Conservation (phyloP, 23 tunicate genomes). For the Halocynthia roretzi region DNA sequence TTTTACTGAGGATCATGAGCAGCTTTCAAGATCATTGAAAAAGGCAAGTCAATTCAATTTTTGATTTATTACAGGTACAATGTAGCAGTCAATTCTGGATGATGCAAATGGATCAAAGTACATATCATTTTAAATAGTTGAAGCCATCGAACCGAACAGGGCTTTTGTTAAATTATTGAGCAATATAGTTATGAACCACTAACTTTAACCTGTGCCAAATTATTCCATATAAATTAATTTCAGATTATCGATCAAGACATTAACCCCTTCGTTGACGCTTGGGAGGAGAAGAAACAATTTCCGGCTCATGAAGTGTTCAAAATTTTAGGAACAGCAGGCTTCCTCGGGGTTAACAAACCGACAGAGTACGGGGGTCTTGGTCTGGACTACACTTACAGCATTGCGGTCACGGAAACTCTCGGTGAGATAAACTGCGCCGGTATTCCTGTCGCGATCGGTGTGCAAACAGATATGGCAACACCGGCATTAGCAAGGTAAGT, state of each 20-base stretch:
- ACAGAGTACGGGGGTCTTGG: constrained; percentile 96
- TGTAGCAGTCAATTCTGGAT: too few species aligned
- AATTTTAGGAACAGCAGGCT: constrained; percentile 79
- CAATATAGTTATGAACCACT: too few species aligned
- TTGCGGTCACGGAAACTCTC: constrained; percentile 87
- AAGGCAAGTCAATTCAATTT: constrained; percentile 18
- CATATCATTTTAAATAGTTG: too few species aligned
- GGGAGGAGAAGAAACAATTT: constrained; percentile 72
- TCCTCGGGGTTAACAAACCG: constrained; percentile 88
- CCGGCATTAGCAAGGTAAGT: constrained; percentile 85
- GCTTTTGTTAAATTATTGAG: background rate
- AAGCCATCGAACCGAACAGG: too few species aligned
- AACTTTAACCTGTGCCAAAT: too few species aligned
- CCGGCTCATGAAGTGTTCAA: constrained; percentile 94
- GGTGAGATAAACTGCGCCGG: constrained; percentile 82
- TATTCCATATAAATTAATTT: background rate
- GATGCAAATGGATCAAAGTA: too few species aligned
- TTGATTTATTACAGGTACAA: too few species aligned
- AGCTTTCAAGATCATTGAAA: constrained; percentile 51
- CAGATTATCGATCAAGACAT: constrained; percentile 91
- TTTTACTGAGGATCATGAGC: constrained; percentile 80
- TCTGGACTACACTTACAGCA: constrained; percentile 79
- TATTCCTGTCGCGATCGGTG: constrained; percentile 91
- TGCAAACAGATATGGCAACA: constrained; percentile 99
- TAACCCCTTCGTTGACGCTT: constrained; percentile 90